A percentile compares a stretch with the other conserved stretches of the same genome.
These are phyloP conservation scores for Polyodon spathula DNA, from an alignment of 2,113 vertebrate species.

Conservation along the genomic window DNA sequence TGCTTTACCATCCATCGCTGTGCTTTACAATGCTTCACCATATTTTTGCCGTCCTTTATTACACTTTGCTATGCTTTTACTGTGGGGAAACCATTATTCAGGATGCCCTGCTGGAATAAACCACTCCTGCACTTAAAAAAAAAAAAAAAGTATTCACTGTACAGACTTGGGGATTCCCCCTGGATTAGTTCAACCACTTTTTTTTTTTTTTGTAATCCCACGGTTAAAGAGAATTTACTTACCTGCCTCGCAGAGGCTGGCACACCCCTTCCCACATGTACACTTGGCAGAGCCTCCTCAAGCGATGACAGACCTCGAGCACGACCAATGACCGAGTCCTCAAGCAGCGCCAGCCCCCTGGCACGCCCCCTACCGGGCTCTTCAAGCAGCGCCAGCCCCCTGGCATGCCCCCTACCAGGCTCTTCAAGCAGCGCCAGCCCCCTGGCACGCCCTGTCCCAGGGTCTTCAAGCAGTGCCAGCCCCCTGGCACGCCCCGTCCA, in stretches of 20 bases:
- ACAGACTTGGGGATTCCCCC: neutral
- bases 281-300: constrained; percentile 14
- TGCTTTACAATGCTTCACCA: too few relatives aligned
- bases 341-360: constrained; percentile 22
- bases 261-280: constrained; percentile 24
- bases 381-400: neutral
- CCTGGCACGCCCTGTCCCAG: neutral
- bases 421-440: constrained; percentile 21
- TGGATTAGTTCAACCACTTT: neutral
- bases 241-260: constrained; percentile 11
- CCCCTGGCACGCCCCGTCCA: neutral
- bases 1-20: too few relatives aligned
- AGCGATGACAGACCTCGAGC: constrained; percentile 26
- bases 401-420: neutral
- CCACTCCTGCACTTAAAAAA: too few relatives aligned
- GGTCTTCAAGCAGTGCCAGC: constrained; percentile 10
- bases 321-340: constrained; percentile 23
- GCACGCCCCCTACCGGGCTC: constrained; percentile 24
- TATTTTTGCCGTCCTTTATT: too few relatives aligned
- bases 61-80: too few relatives aligned
- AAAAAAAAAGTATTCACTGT: too few relatives aligned
- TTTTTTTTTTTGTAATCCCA: neutral
- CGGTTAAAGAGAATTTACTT: neutral
- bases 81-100: too few relatives aligned
- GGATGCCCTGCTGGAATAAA: too few relatives aligned